Conservation (phyloP, 2,113 vertebrate genomes). For the Tautogolabrus adspersus region DNA sequence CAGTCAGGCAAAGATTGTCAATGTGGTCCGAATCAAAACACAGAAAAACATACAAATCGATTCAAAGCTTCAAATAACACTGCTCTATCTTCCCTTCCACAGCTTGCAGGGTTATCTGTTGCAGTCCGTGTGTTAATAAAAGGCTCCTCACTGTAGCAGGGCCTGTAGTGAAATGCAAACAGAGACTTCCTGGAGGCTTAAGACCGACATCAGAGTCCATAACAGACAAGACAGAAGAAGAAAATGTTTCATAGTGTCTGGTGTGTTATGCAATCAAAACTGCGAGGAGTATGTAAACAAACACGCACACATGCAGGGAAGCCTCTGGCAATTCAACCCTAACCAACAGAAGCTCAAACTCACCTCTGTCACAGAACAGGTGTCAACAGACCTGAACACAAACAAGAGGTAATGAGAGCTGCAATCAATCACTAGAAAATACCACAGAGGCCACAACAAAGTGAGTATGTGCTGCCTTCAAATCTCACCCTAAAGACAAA, state of each 20-base stretch:
- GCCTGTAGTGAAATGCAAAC: slow-evolving; percentile 44
- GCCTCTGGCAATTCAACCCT: slow-evolving; percentile 12
- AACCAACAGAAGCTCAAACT: slow-evolving; percentile 27
- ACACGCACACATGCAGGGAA: slow-evolving; percentile 3
- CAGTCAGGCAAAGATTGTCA: not conserved
- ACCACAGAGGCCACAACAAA: slow-evolving; percentile 9
- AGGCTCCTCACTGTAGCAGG: slow-evolving; percentile 12
- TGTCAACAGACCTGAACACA: slow-evolving; percentile 38
- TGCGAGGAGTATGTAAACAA: slow-evolving; percentile 19
- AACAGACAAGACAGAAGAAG: slow-evolving; percentile 30
- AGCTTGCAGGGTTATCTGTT: slow-evolving; percentile 25
- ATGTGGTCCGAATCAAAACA: not conserved
- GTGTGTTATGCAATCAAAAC: slow-evolving; percentile 26
- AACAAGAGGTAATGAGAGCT: slow-evolving; percentile 41
- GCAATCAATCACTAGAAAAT: slow-evolving; percentile 26
- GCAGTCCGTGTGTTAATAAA: slow-evolving; percentile 4
- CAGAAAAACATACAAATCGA: not conserved
- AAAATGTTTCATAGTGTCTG: slow-evolving; percentile 20
- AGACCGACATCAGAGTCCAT: slow-evolving; percentile 15
- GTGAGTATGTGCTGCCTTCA: not conserved
- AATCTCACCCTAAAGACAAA: not conserved
- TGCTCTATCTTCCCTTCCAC: not conserved
- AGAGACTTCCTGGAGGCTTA: slow-evolving; percentile 31
- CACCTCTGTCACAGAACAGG: slow-evolving; percentile 39
- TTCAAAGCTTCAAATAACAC: not conserved